These are phyloP conservation scores for Podarcis raffonei DNA, from an alignment of 2,113 vertebrate species.

Conservation along the genomic window DNA sequence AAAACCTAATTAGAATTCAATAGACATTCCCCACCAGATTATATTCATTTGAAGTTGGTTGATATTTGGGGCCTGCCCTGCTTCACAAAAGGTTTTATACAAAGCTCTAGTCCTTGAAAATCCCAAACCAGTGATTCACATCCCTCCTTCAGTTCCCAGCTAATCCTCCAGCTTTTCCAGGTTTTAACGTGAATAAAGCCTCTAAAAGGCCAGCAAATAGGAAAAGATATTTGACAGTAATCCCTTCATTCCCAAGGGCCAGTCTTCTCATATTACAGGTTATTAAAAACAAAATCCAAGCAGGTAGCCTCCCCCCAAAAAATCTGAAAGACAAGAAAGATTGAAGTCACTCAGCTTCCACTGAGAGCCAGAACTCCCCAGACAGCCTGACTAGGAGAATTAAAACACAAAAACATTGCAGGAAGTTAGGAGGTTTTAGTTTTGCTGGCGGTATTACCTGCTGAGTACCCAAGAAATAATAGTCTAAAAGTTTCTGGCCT, in stretches of 20 bases:
- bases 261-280: slow-evolving; percentile 61
- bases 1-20: slow-evolving; percentile 60
- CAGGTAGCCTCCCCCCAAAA: slow-evolving; percentile 32
- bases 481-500: background rate
- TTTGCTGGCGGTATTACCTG: background rate
- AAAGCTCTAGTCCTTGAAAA: background rate
- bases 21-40: slow-evolving; percentile 37
- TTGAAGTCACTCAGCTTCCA: slow-evolving; percentile 18
- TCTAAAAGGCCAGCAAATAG: slow-evolving; percentile 45
- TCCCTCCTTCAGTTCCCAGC: background rate
- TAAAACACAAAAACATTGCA: slow-evolving; percentile 26
- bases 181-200: slow-evolving; percentile 50
- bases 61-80: slow-evolving; percentile 27
- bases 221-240: slow-evolving; percentile 68
- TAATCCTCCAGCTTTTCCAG: slow-evolving; percentile 30
- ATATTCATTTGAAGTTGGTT: slow-evolving; percentile 31
- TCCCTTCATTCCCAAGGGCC: slow-evolving; percentile 49
- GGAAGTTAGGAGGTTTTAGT: slow-evolving; percentile 5
- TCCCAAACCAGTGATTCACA: slow-evolving; percentile 31
- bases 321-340: slow-evolving; percentile 40
- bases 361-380: slow-evolving; percentile 17
- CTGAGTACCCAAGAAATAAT: background rate
- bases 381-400: background rate
- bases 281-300: slow-evolving; percentile 62
- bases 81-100: slow-evolving; percentile 30